phyloP scores from a whole-genome alignment of 1,140 invertebrate species.

The Polyergus mexicanus region DNA sequence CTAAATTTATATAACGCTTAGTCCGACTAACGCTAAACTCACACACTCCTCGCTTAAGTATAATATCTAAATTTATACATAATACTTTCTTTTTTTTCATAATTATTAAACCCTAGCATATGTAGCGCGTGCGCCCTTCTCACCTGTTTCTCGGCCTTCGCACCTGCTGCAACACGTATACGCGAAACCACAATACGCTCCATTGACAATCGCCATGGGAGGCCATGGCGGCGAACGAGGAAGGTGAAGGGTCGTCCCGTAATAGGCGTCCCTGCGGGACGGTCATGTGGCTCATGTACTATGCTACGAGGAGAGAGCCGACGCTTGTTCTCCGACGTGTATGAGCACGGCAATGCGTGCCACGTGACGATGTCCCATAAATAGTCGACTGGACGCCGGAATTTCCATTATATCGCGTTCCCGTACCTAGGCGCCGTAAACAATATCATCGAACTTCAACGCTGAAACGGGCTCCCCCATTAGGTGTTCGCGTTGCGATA shows the following conservation, averaged over 20 bases:
- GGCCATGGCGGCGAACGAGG: constrained; percentile 8
- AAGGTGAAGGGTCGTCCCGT: constrained; percentile 56
- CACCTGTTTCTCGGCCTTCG: constrained; percentile 3
- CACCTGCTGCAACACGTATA: constrained; percentile 43
- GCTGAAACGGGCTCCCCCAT: constrained; percentile 75
- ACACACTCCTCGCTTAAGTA: background rate
- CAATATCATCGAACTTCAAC: constrained; percentile 79
- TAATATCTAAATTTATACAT: background rate
- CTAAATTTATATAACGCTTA: background rate
- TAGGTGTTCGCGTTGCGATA: constrained; percentile 72
- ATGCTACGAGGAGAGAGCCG: constrained; percentile 50
- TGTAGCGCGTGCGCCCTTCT: background rate
- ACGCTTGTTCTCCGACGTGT: constrained; percentile 17
- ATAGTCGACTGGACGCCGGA: constrained; percentile 76
- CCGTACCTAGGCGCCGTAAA: constrained; percentile 77
- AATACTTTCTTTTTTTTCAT: background rate
- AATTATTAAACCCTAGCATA: background rate
- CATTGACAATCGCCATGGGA: constrained; percentile 46
- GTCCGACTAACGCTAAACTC: background rate
- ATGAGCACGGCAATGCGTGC: constrained; percentile 42
- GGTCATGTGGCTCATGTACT: constrained; percentile 66
- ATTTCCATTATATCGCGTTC: constrained; percentile 80
- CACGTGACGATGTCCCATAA: constrained; percentile 78
- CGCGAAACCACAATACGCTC: constrained; percentile 26
- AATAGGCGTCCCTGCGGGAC: constrained; percentile 67